These are phyloP conservation scores for Meloidogyne chitwoodi DNA, from an alignment of 1,140 invertebrate species.

Conservation along the genomic window DNA sequence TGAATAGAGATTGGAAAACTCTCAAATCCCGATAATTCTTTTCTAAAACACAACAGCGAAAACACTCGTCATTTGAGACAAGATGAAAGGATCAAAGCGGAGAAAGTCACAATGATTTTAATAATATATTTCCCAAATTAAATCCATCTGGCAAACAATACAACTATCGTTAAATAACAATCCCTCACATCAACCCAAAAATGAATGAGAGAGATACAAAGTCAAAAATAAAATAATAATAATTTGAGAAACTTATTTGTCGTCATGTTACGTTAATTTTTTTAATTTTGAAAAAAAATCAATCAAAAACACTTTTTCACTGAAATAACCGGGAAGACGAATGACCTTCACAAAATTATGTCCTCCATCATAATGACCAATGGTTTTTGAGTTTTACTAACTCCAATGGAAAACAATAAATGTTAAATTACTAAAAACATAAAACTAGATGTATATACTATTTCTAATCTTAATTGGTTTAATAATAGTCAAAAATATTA, in stretches of 20 bases:
- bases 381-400: no score
- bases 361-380: neutral
- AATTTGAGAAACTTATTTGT: no score
- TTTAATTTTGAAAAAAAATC: no score
- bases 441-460: no score
- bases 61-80: neutral
- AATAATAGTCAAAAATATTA: no score
- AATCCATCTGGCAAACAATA: neutral
- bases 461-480: no score
- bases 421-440: neutral
- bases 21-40: neutral
- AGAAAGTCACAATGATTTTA: neutral
- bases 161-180: neutral
- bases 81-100: neutral
- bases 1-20: neutral
- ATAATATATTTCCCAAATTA: neutral
- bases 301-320: no score
- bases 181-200: neutral
- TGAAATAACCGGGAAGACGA: neutral
- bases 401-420: no score
- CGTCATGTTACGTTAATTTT: neutral
- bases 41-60: neutral
- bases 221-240: no score
- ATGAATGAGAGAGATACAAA: no score
- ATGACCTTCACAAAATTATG: neutral